Evolutionary conservation across 2,113 vertebrate genomes (phyloP), one percentile per base, ranked within the genome.

Genomic region (Sorex araneus): DNA sequence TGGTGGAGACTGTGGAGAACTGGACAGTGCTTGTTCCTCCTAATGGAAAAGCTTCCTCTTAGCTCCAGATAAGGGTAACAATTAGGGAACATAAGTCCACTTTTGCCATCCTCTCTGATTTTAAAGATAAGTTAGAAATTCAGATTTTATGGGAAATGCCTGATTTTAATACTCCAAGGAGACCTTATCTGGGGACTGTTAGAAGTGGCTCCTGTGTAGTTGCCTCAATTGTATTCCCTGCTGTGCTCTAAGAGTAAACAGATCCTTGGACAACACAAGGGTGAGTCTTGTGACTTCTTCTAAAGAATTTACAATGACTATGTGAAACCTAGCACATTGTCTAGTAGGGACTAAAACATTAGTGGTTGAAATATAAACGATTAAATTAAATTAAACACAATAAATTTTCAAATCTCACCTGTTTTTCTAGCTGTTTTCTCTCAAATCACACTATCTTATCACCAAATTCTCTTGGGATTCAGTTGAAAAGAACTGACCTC

Each of bases 151-250:
- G 57, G 57, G 15, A 74, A 28, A 66, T 64, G 47, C 76, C 45
- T 74, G 28, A 54, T 43, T 66, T 82, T 73, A 84, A 50, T 10
- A 8, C 63, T 11, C 11, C 67, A 0, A 27, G 5, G 63, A 32
- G 57, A 36, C 13, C 79, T 50, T 40, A 0, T 9, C 60, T 34
- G 5, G 66, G n/a, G 43, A 10, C 34, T 60, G 43, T 64, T 36
- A 16, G 40, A n/a, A 34, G 47, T 80, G 36, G 13, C 40, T 64
- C 23, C 30, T 60, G 30, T 40, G 84, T 13, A 40, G 2, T 32
- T 78, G 75, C 88, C 89, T 84, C 45, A 4, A 8, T 43, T 86
- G 90, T 93, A 89, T 71, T 50, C 79, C 78, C 25, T 79, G 10
- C 15, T 57, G 28, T 34, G 3, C 19, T 70, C 54, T 18, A 57